Evolutionary conservation across 2,888 invertebrate genomes (phyloP).

Genomic region (Lasioglossum figueresi): DNA sequence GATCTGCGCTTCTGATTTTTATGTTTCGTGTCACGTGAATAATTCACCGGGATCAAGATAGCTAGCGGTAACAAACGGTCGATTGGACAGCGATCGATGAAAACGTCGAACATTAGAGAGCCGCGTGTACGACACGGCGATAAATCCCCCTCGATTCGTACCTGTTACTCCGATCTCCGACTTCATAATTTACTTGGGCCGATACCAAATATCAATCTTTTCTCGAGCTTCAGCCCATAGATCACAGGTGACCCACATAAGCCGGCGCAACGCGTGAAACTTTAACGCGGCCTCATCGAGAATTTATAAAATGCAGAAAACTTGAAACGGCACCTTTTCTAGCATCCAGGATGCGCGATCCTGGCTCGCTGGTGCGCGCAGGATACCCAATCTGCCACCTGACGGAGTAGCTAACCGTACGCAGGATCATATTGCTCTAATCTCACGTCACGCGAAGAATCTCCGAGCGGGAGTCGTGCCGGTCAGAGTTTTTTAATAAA

Average conservation of each 20-base stretch:
- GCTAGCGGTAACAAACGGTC: not conserved
- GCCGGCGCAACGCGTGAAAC: not conserved
- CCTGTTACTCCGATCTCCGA: constrained; percentile 3
- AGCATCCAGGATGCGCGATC: constrained; percentile 11
- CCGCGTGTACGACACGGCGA: not conserved
- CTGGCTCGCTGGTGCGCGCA: not conserved
- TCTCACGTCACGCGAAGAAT: constrained; percentile 14
- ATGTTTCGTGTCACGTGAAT: not conserved
- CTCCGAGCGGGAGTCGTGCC: not conserved
- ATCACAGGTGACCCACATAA: constrained; percentile 7
- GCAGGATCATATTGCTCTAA: constrained; percentile 66
- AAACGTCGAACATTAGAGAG: not conserved
- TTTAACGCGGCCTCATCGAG: constrained; percentile 6
- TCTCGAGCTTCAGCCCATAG: not conserved
- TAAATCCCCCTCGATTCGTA: not conserved
- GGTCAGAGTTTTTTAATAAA: not conserved
- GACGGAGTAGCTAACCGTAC: constrained; percentile 67
- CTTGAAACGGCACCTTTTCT: constrained; percentile 46
- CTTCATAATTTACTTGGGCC: not conserved
- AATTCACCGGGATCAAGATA: not conserved
- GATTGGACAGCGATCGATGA: not conserved
- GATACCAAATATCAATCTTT: constrained; percentile 11
- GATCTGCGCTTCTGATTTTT: not conserved
- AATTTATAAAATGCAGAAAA: constrained; percentile 19
- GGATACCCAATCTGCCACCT: constrained; percentile 49